Evolutionary conservation across 2,113 vertebrate species (phyloP).

Genomic region (Corydoras maculifer): DNA sequence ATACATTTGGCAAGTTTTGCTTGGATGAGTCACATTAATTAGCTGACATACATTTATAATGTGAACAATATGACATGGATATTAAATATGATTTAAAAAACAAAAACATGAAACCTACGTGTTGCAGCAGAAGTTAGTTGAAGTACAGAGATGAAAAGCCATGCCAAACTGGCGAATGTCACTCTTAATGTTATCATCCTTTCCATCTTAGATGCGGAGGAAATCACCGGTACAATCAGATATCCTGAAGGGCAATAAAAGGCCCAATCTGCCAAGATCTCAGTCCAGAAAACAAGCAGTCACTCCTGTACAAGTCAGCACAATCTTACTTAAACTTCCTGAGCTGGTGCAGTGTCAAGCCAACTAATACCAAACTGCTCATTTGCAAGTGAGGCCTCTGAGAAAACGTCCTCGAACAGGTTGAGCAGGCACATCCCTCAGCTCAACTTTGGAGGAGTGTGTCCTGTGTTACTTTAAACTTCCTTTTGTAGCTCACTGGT

Average conservation of each 20-base stretch:
- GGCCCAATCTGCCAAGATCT: not conserved
- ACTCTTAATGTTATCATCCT: conserved; percentile 5
- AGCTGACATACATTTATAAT: no score
- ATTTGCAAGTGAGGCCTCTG: conserved; percentile 26
- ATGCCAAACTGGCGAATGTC: not conserved
- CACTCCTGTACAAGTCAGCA: not conserved
- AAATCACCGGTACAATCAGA: not conserved
- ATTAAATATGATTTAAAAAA: no score
- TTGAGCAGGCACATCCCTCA: conserved; percentile 5
- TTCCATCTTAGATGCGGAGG: not conserved
- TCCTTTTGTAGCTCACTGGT: conserved; percentile 6
- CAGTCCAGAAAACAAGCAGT: not conserved
- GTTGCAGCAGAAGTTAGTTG: conserved; percentile 5
- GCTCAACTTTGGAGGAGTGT: not conserved
- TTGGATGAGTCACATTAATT: no score
- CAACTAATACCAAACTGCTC: conserved; percentile 6
- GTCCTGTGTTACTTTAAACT: conserved; percentile 8
- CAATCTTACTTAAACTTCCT: not conserved
- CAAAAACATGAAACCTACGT: conserved; percentile 1
- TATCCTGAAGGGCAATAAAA: conserved; percentile 10
- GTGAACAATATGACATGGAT: no score
- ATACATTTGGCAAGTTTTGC: no score
- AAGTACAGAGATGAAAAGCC: conserved; percentile 24
- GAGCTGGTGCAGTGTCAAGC: not conserved
- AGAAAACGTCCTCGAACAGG: conserved; percentile 13